Conservation (phyloP, 2,113 vertebrate species). For the Tilapia sparmanii region DNA sequence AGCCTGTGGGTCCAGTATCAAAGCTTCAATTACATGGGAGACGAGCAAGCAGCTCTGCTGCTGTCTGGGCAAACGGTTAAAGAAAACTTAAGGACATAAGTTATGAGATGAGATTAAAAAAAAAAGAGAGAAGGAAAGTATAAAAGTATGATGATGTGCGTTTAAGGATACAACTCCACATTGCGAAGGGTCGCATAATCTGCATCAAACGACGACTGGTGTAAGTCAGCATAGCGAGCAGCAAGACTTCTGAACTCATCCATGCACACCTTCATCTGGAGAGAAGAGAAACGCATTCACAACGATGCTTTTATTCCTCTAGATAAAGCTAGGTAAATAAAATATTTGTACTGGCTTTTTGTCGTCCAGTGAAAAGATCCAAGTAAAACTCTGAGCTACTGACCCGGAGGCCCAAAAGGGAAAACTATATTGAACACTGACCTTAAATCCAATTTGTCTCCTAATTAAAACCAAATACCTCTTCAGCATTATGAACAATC, state of each 20-base stretch:
- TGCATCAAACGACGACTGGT: conserved; percentile 96
- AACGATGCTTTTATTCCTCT: not conserved
- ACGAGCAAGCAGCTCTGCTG: conserved; percentile 95
- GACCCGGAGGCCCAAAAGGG: not conserved
- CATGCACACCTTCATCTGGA: conserved; percentile 93
- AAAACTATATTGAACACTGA: not conserved
- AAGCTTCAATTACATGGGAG: conserved; percentile 89
- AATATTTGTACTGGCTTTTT: not conserved
- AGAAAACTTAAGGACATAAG: not conserved
- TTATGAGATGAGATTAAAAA: not conserved
- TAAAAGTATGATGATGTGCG: not conserved
- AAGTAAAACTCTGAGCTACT: not conserved
- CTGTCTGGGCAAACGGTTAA: conserved; percentile 76
- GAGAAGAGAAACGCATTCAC: not conserved
- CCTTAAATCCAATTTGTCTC: not conserved
- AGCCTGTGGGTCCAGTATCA: conserved; percentile 92
- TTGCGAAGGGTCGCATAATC: conserved; percentile 91
- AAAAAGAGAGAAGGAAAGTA: not conserved
- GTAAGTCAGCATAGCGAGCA: conserved; percentile 87
- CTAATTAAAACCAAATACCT: not conserved
- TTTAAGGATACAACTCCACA: conserved; percentile 91
- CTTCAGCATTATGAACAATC: not conserved
- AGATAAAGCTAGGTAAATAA: not conserved
- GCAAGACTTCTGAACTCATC: conserved; percentile 91
- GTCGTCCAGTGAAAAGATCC: not conserved